phyloP scores from a whole-genome alignment of 2,113 vertebrate species.

The Tragelaphus scriptus region DNA sequence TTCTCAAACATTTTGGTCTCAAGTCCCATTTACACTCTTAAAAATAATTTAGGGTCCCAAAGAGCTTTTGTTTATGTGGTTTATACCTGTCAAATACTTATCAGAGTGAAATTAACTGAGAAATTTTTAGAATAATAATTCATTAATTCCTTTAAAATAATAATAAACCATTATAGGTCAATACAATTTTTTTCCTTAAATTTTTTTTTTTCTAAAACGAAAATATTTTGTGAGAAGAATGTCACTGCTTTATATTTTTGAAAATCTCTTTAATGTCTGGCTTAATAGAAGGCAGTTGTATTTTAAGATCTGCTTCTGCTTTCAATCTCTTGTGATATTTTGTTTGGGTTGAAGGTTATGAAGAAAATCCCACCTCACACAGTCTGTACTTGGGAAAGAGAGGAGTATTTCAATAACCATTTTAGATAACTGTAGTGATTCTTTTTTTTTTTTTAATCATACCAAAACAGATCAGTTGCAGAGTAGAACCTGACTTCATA shows the following conservation, averaged over 20 bases:
- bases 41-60: not conserved
- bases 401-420: not conserved
- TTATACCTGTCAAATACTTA: not conserved
- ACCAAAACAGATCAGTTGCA: not conserved
- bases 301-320: not conserved
- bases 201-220: not conserved
- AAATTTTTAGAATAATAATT: not conserved
- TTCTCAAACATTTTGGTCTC: not conserved
- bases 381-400: not conserved
- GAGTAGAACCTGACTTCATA: not conserved
- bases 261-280: constrained; percentile 4
- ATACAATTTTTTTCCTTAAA: not conserved
- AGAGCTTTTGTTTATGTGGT: not conserved
- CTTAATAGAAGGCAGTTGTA: constrained; percentile 22
- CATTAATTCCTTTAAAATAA: not conserved
- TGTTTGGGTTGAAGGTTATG: constrained; percentile 38
- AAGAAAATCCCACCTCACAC: not conserved
- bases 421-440: not conserved
- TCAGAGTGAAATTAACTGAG: not conserved
- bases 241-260: not conserved
- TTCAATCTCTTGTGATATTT: constrained; percentile 9
- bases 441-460: not conserved
- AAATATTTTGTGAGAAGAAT: constrained; percentile 17
- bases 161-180: not conserved
- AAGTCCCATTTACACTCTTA: not conserved